These are phyloP conservation scores for Plumapathes pennacea DNA, from an alignment of 92 coral and sea anemone species.

Conservation along the genomic window DNA sequence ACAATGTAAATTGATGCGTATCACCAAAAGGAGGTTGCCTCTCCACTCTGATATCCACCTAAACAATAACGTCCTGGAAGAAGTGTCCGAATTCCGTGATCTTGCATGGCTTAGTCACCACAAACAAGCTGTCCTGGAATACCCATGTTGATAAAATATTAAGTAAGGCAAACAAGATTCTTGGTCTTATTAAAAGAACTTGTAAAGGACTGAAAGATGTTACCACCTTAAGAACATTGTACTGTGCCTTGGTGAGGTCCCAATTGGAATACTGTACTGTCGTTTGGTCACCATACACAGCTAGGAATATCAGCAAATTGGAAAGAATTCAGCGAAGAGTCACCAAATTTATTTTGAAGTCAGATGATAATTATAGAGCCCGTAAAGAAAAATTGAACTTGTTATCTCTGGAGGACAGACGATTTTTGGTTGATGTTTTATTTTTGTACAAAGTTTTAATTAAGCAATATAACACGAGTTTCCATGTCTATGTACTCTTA, in stretches of 20 bases:
- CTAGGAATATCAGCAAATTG: constrained; percentile 21
- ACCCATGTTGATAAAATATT: constrained; percentile 13
- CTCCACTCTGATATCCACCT: constrained; percentile 9
- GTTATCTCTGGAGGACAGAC: constrained; percentile 9
- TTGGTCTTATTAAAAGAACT: constrained; percentile 34
- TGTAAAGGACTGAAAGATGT: constrained; percentile 33
- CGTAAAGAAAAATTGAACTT: constrained; percentile 1
- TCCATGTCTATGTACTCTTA: too few species aligned
- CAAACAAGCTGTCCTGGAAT: constrained; percentile 10
- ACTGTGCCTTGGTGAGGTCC: constrained; percentile 34
- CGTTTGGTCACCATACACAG: constrained; percentile 30
- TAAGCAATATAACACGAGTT: too few species aligned
- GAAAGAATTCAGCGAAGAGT: constrained; percentile 34
- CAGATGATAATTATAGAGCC: constrained; percentile 1
- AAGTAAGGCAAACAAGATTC: constrained; percentile 22
- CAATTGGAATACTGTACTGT: constrained; percentile 27
- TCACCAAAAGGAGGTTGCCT: constrained; percentile 10
- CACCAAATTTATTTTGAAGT: constrained; percentile 21
- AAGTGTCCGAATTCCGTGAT: constrained; percentile 2
- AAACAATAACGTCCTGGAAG: constrained; percentile 9
- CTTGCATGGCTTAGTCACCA: constrained; percentile 5
- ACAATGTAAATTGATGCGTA: constrained; percentile 20
- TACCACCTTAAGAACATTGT: constrained; percentile 25
- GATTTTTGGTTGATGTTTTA: constrained; percentile 10
- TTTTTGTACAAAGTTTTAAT: constrained; percentile 23